phyloP scores from a whole-genome alignment of 2,797 vertebrate species.

The Muscicapa comitata region DNA sequence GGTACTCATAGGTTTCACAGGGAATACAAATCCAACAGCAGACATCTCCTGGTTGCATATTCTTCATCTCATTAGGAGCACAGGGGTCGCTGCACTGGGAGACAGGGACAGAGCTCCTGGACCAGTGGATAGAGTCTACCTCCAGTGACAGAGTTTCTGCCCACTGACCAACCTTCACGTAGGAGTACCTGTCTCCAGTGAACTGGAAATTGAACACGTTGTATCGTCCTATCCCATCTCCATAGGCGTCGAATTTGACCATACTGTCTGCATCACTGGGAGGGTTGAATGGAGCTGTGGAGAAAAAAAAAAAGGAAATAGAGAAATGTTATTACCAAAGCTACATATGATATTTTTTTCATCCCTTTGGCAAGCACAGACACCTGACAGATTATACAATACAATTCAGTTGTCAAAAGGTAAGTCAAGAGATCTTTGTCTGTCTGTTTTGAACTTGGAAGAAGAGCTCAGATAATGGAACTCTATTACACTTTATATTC shows the following conservation, averaged over 20 bases:
- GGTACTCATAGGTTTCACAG: slow-evolving; percentile 92
- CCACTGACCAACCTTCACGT: slow-evolving; percentile 94
- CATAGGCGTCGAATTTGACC: slow-evolving; percentile 94
- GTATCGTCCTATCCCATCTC: slow-evolving; percentile 93
- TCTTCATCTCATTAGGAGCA: slow-evolving; percentile 98
- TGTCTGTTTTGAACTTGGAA: not conserved
- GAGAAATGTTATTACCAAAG: not conserved
- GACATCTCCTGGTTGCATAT: slow-evolving; percentile 97
- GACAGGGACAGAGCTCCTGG: slow-evolving; percentile 81
- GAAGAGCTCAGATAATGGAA: not conserved
- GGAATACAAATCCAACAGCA: slow-evolving; percentile 99
- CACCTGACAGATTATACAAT: not conserved
- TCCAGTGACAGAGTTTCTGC: slow-evolving; percentile 89
- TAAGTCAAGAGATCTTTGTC: not conserved
- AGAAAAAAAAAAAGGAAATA: not conserved
- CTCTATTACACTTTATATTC: not conserved
- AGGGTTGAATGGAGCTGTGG: slow-evolving; percentile 88
- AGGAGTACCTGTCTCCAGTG: slow-evolving; percentile 82
- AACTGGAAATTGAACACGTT: slow-evolving; percentile 97
- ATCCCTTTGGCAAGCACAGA: not conserved
- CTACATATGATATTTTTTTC: not conserved
- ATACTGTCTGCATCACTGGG: slow-evolving; percentile 82
- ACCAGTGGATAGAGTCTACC: slow-evolving; percentile 90
- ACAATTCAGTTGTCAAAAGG: not conserved
- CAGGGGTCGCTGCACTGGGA: slow-evolving; percentile 98